phyloP scores from a whole-genome alignment of 1,140 invertebrate genomes.

The Orius insidiosus region DNA sequence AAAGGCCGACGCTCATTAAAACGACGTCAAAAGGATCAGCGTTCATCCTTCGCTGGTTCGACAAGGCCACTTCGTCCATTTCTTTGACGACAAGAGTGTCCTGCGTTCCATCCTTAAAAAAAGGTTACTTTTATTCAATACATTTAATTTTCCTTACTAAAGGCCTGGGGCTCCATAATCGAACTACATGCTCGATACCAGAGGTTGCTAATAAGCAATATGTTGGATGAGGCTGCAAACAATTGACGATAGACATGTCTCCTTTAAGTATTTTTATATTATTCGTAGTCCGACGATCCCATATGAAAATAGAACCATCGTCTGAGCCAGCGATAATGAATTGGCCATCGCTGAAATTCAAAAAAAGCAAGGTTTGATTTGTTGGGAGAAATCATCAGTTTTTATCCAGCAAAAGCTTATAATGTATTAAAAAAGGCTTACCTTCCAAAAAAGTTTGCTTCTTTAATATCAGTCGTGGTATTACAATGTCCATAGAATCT shows the following conservation, averaged over 20 bases:
- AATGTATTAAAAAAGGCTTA: too few relatives aligned
- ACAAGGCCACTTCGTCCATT: slow-evolving; percentile 47
- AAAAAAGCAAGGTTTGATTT: too few relatives aligned
- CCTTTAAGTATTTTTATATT: slow-evolving; percentile 61
- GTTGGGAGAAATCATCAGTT: too few relatives aligned
- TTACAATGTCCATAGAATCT: slow-evolving; percentile 90
- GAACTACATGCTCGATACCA: slow-evolving; percentile 83
- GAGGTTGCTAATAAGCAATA: slow-evolving; percentile 83
- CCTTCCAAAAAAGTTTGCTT: slow-evolving; percentile 87
- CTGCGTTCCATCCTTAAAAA: slow-evolving; percentile 29
- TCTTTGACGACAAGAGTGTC: slow-evolving; percentile 36
- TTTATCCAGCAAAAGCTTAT: too few relatives aligned
- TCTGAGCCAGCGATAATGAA: slow-evolving; percentile 76
- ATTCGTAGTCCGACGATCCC: slow-evolving; percentile 75
- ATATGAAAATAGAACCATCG: slow-evolving; percentile 90
- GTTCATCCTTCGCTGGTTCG: slow-evolving; percentile 83
- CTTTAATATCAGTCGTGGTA: slow-evolving; percentile 94
- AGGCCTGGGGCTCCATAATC: slow-evolving; percentile 74
- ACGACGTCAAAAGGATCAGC: slow-evolving; percentile 74
- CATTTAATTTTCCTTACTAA: too few relatives aligned
- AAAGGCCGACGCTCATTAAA: slow-evolving; percentile 48
- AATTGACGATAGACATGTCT: slow-evolving; percentile 90
- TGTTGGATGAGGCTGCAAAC: slow-evolving; percentile 83
- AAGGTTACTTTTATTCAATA: too few relatives aligned
- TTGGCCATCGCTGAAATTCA: slow-evolving; percentile 44